Percentiles rank a stretch among this genome's conserved stretches.
phyloP scores from a whole-genome alignment of 2,113 vertebrate species.

The Corydoras sp. region DNA sequence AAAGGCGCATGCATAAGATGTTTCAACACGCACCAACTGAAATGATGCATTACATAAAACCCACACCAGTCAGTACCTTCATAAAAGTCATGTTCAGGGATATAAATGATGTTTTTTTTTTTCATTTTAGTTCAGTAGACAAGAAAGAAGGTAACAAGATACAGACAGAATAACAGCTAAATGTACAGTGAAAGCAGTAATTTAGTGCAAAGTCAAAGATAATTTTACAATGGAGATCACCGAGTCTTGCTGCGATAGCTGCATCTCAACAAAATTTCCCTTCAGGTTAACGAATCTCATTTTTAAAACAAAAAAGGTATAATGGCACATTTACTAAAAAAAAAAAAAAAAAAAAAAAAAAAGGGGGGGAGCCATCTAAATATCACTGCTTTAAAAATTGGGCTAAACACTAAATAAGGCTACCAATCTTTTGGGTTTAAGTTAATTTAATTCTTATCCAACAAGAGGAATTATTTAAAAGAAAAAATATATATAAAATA shows the following conservation, averaged over 20 bases:
- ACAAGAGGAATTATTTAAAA: too few species aligned
- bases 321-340: not conserved
- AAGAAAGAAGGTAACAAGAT: constrained; percentile 13
- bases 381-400: too few species aligned
- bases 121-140: not conserved
- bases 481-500: too few species aligned
- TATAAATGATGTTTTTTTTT: not conserved
- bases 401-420: too few species aligned
- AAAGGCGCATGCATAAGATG: not conserved
- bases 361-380: too few species aligned
- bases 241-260: not conserved
- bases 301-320: not conserved
- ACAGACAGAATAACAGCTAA: constrained; percentile 7
- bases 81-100: constrained; percentile 2
- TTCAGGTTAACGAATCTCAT: too few species aligned
- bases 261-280: too few species aligned
- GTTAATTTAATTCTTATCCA: too few species aligned
- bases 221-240: not conserved
- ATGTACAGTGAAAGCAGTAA: constrained; percentile 2
- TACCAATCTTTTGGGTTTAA: too few species aligned
- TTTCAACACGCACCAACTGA: not conserved
- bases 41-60: constrained; percentile 1
- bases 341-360: too few species aligned
- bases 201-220: constrained; percentile 17
- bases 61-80: constrained; percentile 22